Evolutionary conservation across 1,140 invertebrate species (phyloP), one percentile per base, ranked within the genome.

Genomic region (Acromyrmex echinatior): DNA sequence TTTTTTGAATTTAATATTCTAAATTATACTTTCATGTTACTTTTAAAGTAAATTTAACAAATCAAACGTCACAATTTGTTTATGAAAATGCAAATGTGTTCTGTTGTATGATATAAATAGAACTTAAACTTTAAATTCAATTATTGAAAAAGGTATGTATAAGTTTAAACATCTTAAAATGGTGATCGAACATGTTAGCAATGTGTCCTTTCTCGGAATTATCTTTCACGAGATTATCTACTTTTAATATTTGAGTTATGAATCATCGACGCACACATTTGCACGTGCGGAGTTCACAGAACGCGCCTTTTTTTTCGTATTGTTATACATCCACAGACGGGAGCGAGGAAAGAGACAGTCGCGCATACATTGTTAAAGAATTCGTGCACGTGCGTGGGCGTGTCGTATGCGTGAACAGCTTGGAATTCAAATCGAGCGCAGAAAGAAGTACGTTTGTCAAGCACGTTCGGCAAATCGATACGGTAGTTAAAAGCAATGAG

Each of bases 371-470:
- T 90, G 88, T 90, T 85, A 84, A 88, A 90, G 89, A 90, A 90
- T 88, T 90, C 53, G 79, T 62, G 45, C 89, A 88, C 90, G 89
- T 91, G 82, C 89, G 90, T 90, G 74, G 90, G 90, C 90, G 89
- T 90, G 89, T 90, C 89, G 89, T 86, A 86, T 86, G 81, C 90
- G 66, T 68, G 77, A 77, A 78, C 51, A 87, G 71, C 62, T 82
- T 86, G 90, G 90, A 91, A 91, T 91, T 88, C 86, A 68, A 91
- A 86, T 73, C 35, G 89, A 74, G 68, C 65, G 71, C 71, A 79
- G 66, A 86, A 90, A 88, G 58, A 63, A 73, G 12, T 49, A 56
- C 31, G 49, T 56, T 68, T 14, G 45, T 39, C 31, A 70, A 63
- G 49, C n/a, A 74, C 56, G 70, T 51, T 76, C 60, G 56, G 45